phyloP scores from a whole-genome alignment of 2,797 vertebrate species.

The Characodon lateralis region DNA sequence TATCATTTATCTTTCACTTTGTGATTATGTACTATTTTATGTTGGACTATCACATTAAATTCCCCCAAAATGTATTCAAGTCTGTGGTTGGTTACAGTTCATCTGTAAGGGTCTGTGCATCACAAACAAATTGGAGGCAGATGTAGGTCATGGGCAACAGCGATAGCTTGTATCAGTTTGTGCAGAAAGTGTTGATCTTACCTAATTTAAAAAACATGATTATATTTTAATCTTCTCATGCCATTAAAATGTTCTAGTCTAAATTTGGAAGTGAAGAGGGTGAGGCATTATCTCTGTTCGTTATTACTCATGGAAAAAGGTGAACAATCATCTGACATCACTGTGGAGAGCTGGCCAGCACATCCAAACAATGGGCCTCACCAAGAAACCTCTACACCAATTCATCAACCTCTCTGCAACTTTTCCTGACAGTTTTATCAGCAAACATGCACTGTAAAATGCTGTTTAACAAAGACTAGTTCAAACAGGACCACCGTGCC shows the following conservation, averaged over 20 bases:
- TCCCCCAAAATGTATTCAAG: too few species aligned
- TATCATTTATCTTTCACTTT: not conserved
- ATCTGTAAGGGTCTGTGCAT: constrained; percentile 24
- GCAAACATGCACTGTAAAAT: constrained; percentile 69
- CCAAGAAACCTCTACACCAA: constrained; percentile 29
- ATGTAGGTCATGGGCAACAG: constrained; percentile 56
- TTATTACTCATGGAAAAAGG: constrained; percentile 18
- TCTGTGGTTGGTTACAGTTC: too few species aligned
- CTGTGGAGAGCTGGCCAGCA: constrained; percentile 16
- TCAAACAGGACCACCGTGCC: constrained; percentile 69
- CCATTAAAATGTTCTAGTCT: not conserved
- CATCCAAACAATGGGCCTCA: constrained; percentile 48
- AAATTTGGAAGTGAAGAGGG: not conserved
- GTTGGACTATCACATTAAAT: not conserved
- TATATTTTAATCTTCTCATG: too few species aligned
- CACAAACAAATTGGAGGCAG: constrained; percentile 54
- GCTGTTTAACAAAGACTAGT: constrained; percentile 74
- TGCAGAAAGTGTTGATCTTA: constrained; percentile 35
- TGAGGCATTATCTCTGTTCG: not conserved
- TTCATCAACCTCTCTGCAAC: constrained; percentile 39
- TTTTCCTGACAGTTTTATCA: constrained; percentile 52
- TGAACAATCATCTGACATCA: constrained; percentile 31
- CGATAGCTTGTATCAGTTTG: constrained; percentile 30
- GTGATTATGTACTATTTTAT: not conserved
- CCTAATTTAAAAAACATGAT: constrained; percentile 27